phyloP scores from a whole-genome alignment of 2,888 invertebrate genomes.

The Latheticus oryzae region DNA sequence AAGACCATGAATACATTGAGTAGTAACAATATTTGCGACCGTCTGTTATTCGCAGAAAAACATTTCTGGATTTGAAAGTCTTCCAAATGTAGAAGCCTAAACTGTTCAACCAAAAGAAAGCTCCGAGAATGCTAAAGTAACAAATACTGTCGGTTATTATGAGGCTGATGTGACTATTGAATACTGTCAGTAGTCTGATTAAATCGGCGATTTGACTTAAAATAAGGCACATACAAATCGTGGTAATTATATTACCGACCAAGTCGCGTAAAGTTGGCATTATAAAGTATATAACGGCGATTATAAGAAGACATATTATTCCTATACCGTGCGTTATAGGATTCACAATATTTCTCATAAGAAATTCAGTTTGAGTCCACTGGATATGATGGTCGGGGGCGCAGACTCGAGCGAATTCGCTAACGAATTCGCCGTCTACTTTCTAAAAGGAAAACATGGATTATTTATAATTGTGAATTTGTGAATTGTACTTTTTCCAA shows the following conservation, averaged over 20 bases:
- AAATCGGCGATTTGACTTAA: slow-evolving; percentile 82
- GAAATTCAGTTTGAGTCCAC: slow-evolving; percentile 79
- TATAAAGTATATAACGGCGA: slow-evolving; percentile 85
- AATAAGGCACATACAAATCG: slow-evolving; percentile 82
- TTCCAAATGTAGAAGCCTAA: slow-evolving; percentile 90
- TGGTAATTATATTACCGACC: slow-evolving; percentile 86
- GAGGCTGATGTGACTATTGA: slow-evolving; percentile 83
- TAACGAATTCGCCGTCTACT: slow-evolving; percentile 69
- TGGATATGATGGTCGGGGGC: slow-evolving; percentile 76
- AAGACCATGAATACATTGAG: slow-evolving; percentile 83
- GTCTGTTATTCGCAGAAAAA: slow-evolving; percentile 86
- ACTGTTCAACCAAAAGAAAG: slow-evolving; percentile 89
- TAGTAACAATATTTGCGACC: slow-evolving; percentile 90
- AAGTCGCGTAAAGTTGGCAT: slow-evolving; percentile 85
- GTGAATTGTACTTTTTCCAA: slow-evolving; percentile 75
- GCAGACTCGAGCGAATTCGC: slow-evolving; percentile 80
- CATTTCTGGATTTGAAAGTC: slow-evolving; percentile 87
- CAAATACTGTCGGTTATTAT: slow-evolving; percentile 83
- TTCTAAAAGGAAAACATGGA: slow-evolving; percentile 64
- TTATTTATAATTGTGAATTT: neutral
- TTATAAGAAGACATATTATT: slow-evolving; percentile 76
- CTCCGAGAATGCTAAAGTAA: slow-evolving; percentile 80
- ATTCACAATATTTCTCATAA: slow-evolving; percentile 81
- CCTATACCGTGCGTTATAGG: slow-evolving; percentile 81
- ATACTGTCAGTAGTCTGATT: slow-evolving; percentile 83